Percentiles rank a stretch among this genome's conserved stretches.
These are phyloP conservation scores for Campoplex nolae DNA, from an alignment of 2,888 invertebrate species.

Conservation along the genomic window DNA sequence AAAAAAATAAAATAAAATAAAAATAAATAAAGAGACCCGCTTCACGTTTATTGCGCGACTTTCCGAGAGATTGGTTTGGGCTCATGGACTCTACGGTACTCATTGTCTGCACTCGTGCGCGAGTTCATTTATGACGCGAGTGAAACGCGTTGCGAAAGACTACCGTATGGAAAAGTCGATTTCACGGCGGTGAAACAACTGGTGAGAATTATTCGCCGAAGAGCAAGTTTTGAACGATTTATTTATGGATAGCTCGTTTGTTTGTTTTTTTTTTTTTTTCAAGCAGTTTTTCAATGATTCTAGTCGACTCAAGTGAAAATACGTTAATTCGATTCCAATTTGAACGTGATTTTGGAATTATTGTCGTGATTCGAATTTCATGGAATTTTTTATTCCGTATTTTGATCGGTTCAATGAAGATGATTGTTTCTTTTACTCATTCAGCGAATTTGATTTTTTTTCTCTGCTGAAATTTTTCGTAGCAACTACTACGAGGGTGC, in stretches of 20 bases:
- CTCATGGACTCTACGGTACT: conserved; percentile 45
- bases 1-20: conserved; percentile 20
- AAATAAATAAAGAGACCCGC: conserved; percentile 27
- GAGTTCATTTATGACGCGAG: conserved; percentile 26
- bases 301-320: too few species aligned
- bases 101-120: conserved; percentile 58
- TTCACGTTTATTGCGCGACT: conserved; percentile 59
- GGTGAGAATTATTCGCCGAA: background rate
- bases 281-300: background rate
- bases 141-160: conserved; percentile 47
- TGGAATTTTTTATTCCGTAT: background rate
- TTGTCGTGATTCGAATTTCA: background rate
- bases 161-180: conserved; percentile 25
- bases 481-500: conserved; percentile 44
- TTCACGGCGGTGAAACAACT: background rate
- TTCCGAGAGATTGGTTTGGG: conserved; percentile 49
- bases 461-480: background rate
- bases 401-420: background rate
- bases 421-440: background rate
- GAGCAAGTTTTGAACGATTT: background rate
- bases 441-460: background rate
- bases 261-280: background rate
- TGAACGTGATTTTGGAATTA: too few species aligned
- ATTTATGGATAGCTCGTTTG: background rate
- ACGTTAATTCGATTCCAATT: too few species aligned